Conservation (phyloP, 2,888 invertebrate species). For the Pterostichus niger region DNA sequence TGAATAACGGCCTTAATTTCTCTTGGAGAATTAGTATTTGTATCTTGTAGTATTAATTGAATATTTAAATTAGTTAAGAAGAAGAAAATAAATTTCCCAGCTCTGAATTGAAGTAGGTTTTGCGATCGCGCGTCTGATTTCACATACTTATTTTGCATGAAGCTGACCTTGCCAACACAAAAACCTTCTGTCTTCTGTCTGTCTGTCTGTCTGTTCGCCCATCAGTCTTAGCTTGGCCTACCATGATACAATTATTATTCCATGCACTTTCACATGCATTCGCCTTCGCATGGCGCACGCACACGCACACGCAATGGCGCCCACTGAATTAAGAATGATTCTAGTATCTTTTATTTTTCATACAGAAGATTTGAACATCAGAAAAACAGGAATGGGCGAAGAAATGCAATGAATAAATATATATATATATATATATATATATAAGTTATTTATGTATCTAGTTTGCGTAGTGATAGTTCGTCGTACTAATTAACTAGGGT, state of each 20-base stretch:
- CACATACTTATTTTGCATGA: constrained; percentile 28
- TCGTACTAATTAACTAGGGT: too few relatives aligned
- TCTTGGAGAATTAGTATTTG: too few relatives aligned
- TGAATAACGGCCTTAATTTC: too few relatives aligned
- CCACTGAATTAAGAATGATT: background rate
- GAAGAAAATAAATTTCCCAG: too few relatives aligned
- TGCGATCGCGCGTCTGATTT: constrained; percentile 4
- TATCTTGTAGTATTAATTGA: too few relatives aligned
- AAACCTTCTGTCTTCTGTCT: constrained; percentile 36
- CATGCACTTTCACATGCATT: constrained; percentile 47
- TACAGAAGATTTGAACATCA: background rate
- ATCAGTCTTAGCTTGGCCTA: constrained; percentile 42
- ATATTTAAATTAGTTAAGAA: too few relatives aligned
- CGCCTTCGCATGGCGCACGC: background rate
- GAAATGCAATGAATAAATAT: too few relatives aligned
- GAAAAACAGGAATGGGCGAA: background rate
- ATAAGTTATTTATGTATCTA: too few relatives aligned
- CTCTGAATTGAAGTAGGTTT: too few relatives aligned
- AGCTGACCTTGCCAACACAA: constrained; percentile 46
- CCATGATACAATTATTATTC: constrained; percentile 39
- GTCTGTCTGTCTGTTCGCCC: constrained; percentile 22
- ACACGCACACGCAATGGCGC: background rate
- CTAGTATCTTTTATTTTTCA: background rate
- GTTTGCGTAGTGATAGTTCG: too few relatives aligned
- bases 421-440: too few relatives aligned